A percentile compares a stretch with the other conserved stretches of the same genome.
phyloP scores from a whole-genome alignment of 2,113 vertebrate species.

The Gadus chalcogrammus region DNA sequence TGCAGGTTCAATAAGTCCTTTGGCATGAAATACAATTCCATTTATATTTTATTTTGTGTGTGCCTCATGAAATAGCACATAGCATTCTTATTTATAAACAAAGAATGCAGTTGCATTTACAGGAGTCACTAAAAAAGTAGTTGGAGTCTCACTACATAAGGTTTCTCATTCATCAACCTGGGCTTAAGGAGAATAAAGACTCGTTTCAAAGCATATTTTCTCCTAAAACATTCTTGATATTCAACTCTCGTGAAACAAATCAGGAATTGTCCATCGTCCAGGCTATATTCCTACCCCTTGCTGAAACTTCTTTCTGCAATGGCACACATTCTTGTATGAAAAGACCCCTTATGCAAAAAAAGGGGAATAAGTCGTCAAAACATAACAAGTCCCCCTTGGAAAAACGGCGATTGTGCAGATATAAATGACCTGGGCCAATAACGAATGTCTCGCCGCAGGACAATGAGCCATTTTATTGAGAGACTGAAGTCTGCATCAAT shows the following conservation, averaged over 20 bases:
- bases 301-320: slow-evolving; percentile 79
- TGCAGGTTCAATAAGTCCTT: slow-evolving; percentile 32
- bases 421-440: slow-evolving; percentile 35
- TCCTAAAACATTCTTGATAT: slow-evolving; percentile 60
- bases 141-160: not conserved
- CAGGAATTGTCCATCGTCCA: slow-evolving; percentile 64
- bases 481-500: slow-evolving; percentile 27
- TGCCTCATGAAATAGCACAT: not conserved
- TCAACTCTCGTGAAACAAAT: slow-evolving; percentile 67
- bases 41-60: not conserved
- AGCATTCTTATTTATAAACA: not conserved
- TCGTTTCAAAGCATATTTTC: slow-evolving; percentile 61
- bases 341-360: slow-evolving; percentile 66
- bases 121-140: no score
- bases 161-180: slow-evolving; percentile 11
- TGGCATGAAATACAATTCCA: not conserved
- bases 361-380: slow-evolving; percentile 70
- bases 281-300: slow-evolving; percentile 28
- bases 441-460: slow-evolving; percentile 45
- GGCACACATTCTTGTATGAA: slow-evolving; percentile 81
- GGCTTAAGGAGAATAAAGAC: slow-evolving; percentile 32
- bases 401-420: slow-evolving; percentile 68
- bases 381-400: slow-evolving; percentile 65
- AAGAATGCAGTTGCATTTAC: not conserved
- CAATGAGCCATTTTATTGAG: slow-evolving; percentile 60